Percentiles rank a stretch among this genome's conserved stretches.
Evolutionary conservation across 2,113 vertebrate genomes (phyloP).

Genomic region (Triplophysa dalaica): DNA sequence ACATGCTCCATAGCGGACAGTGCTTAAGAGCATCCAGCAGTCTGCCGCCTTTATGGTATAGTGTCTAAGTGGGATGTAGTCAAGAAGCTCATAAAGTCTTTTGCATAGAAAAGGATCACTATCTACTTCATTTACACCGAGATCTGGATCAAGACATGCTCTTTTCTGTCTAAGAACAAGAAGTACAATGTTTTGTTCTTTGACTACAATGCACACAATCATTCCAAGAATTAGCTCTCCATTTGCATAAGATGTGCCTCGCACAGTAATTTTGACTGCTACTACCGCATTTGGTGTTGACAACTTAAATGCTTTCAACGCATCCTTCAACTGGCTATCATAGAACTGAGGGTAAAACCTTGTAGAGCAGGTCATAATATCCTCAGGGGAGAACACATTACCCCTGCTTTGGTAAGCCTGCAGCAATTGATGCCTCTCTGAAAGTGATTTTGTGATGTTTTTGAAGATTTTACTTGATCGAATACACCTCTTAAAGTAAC

Average conservation of each 20-base stretch:
- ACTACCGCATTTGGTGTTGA: background rate
- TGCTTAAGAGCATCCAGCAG: constrained; percentile 15
- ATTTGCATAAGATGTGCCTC: background rate
- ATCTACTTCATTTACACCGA: background rate
- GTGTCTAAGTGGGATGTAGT: constrained; percentile 16
- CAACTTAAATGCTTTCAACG: background rate
- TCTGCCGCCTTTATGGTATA: constrained; percentile 8
- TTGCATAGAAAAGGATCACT: background rate
- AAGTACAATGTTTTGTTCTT: background rate
- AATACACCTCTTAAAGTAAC: constrained; percentile 9
- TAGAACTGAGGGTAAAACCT: constrained; percentile 11
- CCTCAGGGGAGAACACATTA: background rate
- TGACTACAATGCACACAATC: constrained; percentile 5
- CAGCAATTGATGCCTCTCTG: background rate
- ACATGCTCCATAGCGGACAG: constrained; percentile 11
- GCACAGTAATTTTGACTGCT: background rate
- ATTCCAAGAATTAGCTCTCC: background rate
- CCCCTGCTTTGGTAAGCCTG: background rate
- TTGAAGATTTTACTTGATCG: background rate
- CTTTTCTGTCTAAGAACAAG: constrained; percentile 17
- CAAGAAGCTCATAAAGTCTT: constrained; percentile 24
- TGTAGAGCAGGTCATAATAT: background rate
- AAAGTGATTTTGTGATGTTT: background rate
- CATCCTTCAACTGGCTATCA: background rate
- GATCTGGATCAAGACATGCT: constrained; percentile 13